phyloP scores from a whole-genome alignment of 2,797 vertebrate genomes.

The Naso thynnoides region DNA sequence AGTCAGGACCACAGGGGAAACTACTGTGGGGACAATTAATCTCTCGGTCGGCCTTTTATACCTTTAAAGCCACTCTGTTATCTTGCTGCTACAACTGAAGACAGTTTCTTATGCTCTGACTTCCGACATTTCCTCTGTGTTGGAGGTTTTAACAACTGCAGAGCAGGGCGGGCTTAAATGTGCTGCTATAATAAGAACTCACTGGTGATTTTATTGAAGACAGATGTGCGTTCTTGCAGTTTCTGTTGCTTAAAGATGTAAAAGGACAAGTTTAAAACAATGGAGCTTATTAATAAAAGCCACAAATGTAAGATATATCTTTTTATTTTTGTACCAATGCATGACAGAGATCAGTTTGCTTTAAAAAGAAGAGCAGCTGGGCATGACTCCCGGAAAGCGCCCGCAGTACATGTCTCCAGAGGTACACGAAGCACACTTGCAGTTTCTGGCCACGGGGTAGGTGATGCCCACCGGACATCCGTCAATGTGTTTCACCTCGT shows the following conservation, averaged over 20 bases:
- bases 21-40: conserved; percentile 23
- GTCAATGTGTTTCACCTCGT: conserved; percentile 87
- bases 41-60: background rate
- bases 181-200: background rate
- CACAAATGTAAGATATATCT: background rate
- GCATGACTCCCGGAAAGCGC: conserved; percentile 74
- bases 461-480: conserved; percentile 86
- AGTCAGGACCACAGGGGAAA: conserved; percentile 28
- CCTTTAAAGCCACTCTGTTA: conserved; percentile 7
- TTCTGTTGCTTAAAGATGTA: background rate
- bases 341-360: background rate
- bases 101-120: background rate
- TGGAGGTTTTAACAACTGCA: background rate
- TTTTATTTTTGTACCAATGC: conserved; percentile 52
- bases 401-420: conserved; percentile 86
- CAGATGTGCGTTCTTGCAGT: background rate
- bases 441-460: conserved; percentile 90
- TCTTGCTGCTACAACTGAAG: conserved; percentile 10
- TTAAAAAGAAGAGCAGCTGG: conserved; percentile 79
- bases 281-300: background rate
- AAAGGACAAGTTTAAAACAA: conserved; percentile 3
- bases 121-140: conserved; percentile 8
- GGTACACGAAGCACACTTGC: conserved; percentile 88
- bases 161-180: background rate
- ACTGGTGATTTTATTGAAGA: conserved; percentile 3